Evolutionary conservation across 2,888 invertebrate genomes (phyloP), one percentile per base, ranked within the genome.

Genomic region (Drosophila buzzatii): DNA sequence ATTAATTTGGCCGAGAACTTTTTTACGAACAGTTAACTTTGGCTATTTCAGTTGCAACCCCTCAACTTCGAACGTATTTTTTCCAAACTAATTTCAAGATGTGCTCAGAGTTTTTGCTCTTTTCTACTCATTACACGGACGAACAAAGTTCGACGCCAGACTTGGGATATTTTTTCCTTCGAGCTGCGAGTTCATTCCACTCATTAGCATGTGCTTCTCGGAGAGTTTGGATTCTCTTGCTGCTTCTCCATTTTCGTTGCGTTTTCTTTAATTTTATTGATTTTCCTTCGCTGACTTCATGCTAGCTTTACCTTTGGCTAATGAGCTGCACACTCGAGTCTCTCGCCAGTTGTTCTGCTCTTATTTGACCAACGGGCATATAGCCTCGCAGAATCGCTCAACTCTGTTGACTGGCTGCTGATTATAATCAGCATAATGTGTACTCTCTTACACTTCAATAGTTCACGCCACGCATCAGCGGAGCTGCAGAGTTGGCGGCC

Each of bases 351-450:
- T 47, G 33, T 2, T 10, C 55, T 56, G 23, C 37, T 67, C 16
- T 62, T 59, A 70, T 81, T 83, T 80, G 67, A 69, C 67, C 67
- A 80, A 53, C 70, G 80, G 55, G 55, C 41, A 55, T 44, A 49
- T 59, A 39, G 42, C 60, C 62, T 71, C n/a, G 61, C 45, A 70
- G 72, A 89, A 79, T 72, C 73, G 76, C 73, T 79, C 77, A 70
- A 73, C 85, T 80, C 67, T 58, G 72, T 73, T 79, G 63, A 57
- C 71, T 41, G 39, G 16, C 55, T 66, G 71, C 73, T 85, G 90
- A 90, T 87, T 87, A 87, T 85, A 90, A 89, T 87, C 90, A 87
- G 70, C 85, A 78, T 90, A 90, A 90, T 89, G 85, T 87, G 90
- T 87, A 87, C 88, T 84, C 91, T 84, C 88, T 90, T 87, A 87